These are phyloP conservation scores for Pimpla rufipes DNA, from an alignment of 2,888 invertebrate species.

Conservation along the genomic window DNA sequence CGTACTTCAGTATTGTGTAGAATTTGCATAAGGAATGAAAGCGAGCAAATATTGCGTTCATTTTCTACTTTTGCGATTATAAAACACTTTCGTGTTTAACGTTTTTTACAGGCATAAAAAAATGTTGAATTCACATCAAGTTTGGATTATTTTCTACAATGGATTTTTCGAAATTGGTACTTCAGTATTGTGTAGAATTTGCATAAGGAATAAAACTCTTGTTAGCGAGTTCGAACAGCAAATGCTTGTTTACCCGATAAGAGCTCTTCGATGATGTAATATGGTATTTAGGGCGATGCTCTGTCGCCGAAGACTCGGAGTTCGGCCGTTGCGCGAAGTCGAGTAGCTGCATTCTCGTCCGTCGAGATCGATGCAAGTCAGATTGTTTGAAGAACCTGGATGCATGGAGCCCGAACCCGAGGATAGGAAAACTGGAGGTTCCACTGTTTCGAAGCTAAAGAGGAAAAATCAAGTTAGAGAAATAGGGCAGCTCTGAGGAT, in stretches of 20 bases:
- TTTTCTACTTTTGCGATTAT: not conserved
- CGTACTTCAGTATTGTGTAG: not conserved
- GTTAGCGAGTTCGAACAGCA: not conserved
- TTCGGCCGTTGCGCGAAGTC: constrained; percentile 72
- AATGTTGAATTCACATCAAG: not conserved
- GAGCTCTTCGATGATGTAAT: constrained; percentile 81
- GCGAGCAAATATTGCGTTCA: not conserved
- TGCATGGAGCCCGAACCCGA: constrained; percentile 46
- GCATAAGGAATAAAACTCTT: not conserved
- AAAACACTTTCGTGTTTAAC: not conserved
- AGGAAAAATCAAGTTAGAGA: not conserved
- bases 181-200: not conserved
- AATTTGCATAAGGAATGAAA: not conserved
- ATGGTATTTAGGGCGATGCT: constrained; percentile 81
- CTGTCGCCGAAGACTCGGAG: constrained; percentile 78
- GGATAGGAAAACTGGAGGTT: constrained; percentile 51
- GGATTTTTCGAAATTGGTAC: not conserved
- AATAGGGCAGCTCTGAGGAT: not conserved
- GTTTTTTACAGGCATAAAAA: not conserved
- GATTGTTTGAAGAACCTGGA: constrained; percentile 69
- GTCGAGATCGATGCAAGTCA: constrained; percentile 76
- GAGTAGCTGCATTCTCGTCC: constrained; percentile 74
- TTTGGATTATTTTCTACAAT: no score
- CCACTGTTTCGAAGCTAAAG: constrained; percentile 53
- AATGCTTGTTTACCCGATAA: constrained; percentile 76